phyloP scores from a whole-genome alignment of 2,888 invertebrate species.

The Rhamnusium bicolor region DNA sequence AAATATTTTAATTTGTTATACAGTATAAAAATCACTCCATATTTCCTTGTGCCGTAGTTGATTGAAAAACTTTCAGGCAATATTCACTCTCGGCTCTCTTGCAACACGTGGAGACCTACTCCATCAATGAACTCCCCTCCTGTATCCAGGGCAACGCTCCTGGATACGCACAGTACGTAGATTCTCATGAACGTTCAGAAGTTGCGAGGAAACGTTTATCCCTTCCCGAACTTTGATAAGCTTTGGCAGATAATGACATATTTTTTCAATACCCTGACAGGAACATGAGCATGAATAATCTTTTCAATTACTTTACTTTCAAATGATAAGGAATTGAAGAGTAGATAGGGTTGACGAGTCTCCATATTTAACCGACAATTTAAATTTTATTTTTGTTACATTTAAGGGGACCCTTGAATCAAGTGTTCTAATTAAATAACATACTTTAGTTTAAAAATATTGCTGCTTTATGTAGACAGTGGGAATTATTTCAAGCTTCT shows the following conservation, averaged over 20 bases:
- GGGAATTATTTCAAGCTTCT: too few species aligned
- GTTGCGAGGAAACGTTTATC: conserved; percentile 4
- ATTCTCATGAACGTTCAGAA: conserved; percentile 6
- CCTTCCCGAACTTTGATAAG: conserved; percentile 15
- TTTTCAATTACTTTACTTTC: neutral
- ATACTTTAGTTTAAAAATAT: too few species aligned
- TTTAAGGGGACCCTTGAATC: too few species aligned
- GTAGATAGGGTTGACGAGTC: neutral
- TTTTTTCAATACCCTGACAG: neutral
- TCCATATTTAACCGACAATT: neutral
- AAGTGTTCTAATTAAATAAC: too few species aligned
- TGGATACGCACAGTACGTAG: conserved; percentile 32
- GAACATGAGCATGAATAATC: conserved; percentile 14
- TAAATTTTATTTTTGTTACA: neutral
- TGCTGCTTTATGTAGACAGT: too few species aligned
- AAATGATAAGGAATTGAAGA: neutral
- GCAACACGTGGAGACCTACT: conserved; percentile 32
- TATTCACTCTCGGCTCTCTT: neutral
- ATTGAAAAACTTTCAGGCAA: conserved; percentile 19
- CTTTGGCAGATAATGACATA: conserved; percentile 9
- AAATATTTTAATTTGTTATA: neutral
- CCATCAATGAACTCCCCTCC: conserved; percentile 33
- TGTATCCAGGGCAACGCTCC: conserved; percentile 32
- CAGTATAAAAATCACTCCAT: conserved; percentile 17
- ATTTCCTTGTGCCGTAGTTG: conserved; percentile 11